These are phyloP conservation scores for Diorhabda sublineata DNA, from an alignment of 1,140 invertebrate species.

Conservation along the genomic window DNA sequence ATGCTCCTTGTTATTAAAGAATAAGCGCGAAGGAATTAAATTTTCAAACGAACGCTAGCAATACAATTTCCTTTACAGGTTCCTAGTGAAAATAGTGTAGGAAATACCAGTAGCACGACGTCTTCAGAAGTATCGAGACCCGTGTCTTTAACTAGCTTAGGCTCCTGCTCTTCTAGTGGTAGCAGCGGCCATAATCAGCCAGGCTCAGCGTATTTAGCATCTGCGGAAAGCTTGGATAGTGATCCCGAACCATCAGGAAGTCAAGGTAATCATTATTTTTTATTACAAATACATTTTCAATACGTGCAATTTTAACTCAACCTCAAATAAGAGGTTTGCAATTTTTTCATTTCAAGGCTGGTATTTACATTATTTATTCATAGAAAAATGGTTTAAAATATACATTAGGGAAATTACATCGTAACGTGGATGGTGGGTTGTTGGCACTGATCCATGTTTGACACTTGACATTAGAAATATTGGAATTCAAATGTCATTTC, in stretches of 20 bases:
- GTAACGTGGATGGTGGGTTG: too few species aligned
- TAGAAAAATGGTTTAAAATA: too few species aligned
- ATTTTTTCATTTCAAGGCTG: too few species aligned
- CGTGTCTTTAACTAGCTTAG: slow-evolving; percentile 45
- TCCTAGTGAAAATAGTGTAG: slow-evolving; percentile 44
- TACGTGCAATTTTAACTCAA: too few species aligned
- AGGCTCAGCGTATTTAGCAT: slow-evolving; percentile 44
- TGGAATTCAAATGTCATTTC: too few species aligned
- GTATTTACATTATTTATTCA: too few species aligned
- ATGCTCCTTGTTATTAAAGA: too few species aligned
- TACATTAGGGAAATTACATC: too few species aligned
- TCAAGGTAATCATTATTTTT: slow-evolving; percentile 41
- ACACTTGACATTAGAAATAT: too few species aligned
- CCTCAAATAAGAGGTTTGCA: too few species aligned
- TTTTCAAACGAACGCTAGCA: neutral
- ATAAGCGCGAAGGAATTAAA: neutral
- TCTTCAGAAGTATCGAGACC: slow-evolving; percentile 45
- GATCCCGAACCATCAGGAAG: slow-evolving; percentile 50
- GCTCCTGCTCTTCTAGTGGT: slow-evolving; percentile 53
- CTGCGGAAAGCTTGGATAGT: slow-evolving; percentile 50
- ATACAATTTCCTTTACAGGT: slow-evolving; percentile 32
- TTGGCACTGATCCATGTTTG: too few species aligned
- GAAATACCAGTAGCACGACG: slow-evolving; percentile 38
- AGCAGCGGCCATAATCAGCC: slow-evolving; percentile 52
- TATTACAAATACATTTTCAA: too few species aligned